Evolutionary conservation across 2,797 vertebrate genomes (phyloP), one percentile per base, ranked within the genome.

Genomic region (Oophaga sylvatica): DNA sequence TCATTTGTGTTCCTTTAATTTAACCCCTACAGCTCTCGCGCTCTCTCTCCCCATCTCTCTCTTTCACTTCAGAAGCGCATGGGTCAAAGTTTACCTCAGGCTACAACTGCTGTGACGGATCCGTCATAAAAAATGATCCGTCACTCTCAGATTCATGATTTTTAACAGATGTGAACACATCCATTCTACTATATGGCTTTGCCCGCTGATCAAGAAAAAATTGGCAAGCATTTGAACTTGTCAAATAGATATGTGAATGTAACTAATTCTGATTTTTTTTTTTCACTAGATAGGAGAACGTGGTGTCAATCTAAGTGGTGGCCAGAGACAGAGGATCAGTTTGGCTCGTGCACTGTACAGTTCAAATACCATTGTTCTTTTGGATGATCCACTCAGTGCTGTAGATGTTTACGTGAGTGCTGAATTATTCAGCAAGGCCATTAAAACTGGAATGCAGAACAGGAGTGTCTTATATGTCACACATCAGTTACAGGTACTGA

Each of bases 381-480:
- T 97, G 85, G 96, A 97, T 35, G 95, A 97, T 91, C 96, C 96
- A 1, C 95, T 97, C 78, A 96, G 96, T 5, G 96, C 96, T 0
- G 94, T 97, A 0, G 96, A 97, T 88, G 89, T 95, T 35, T 95
- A 94, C 29, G 96, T 97, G 77, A 95, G 94, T 35, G 93, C 93
- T 3, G 93, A 95, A 83, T 90, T 97, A 87, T 97, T 97, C 92
- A 92, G 90, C 84, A 93, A 92, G 79, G 95, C 94, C 76, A 96
- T 97, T 90, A 93, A 87, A 2, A 91, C 84, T 0, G 87, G 88
- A 4, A 92, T 94, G 26, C 93, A 91, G 87, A 92, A 86, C 87
- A 96, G 91, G 91, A 97, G 96, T 0, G 92, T 96, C 90, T 91
- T 97, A 84, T 96, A 96, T 91, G 95, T 97, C n/a, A 97, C 96